These are phyloP conservation scores for Rynchops niger DNA, from an alignment of 2,113 vertebrate genomes.

Conservation along the genomic window DNA sequence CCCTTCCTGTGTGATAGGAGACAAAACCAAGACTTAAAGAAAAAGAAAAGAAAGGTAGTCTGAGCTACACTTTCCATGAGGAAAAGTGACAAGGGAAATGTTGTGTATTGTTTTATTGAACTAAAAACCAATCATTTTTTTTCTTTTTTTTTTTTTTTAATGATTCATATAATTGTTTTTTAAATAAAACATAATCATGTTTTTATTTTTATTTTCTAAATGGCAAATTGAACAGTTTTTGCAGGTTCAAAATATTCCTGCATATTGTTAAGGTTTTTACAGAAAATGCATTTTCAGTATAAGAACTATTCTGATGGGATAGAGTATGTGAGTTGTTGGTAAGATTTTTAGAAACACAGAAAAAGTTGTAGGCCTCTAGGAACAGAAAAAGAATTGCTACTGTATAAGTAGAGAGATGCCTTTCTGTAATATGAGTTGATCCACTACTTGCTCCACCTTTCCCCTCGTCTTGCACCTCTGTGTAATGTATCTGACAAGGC, in stretches of 20 bases:
- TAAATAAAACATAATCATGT: neutral
- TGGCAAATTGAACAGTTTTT: neutral
- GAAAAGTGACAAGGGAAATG: neutral
- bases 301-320: neutral
- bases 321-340: neutral
- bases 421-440: neutral
- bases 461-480: neutral
- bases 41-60: neutral
- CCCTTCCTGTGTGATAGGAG: neutral
- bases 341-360: neutral
- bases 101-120: neutral
- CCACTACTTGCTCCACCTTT: neutral
- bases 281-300: neutral
- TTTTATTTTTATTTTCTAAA: neutral
- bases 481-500: neutral
- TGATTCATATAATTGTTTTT: neutral
- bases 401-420: neutral
- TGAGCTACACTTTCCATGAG: neutral
- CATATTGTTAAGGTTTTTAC: neutral
- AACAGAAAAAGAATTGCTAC: neutral
- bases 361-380: neutral
- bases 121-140: rapidly evolving
- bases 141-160: neutral
- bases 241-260: neutral
- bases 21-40: neutral